phyloP scores from a whole-genome alignment of 2,888 invertebrate genomes.

The Tipula confusa region DNA sequence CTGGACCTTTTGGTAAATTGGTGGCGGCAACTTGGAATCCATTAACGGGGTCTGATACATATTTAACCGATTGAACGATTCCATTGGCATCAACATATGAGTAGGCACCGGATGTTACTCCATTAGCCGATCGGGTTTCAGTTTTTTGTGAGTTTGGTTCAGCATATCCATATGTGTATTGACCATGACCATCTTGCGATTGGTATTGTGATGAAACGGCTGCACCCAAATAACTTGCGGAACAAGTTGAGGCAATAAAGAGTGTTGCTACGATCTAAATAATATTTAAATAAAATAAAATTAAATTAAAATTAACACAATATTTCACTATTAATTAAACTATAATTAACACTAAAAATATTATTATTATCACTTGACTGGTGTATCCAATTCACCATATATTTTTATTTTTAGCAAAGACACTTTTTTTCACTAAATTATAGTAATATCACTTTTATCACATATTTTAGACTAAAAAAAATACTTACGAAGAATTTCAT shows the following conservation, averaged over 20 bases:
- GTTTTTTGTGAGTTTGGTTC: constrained; percentile 62
- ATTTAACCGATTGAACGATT: constrained; percentile 59
- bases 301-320: neutral
- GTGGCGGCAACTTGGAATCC: constrained; percentile 64
- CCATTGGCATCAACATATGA: constrained; percentile 66
- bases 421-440: no score
- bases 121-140: constrained; percentile 58
- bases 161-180: constrained; percentile 61
- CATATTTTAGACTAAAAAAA: constrained; percentile 33
- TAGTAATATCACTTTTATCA: constrained; percentile 30
- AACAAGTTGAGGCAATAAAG: constrained; percentile 45
- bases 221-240: constrained; percentile 39
- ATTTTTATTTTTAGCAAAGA: neutral
- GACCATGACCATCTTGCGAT: constrained; percentile 58
- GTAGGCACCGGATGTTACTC: constrained; percentile 61
- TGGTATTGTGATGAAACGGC: constrained; percentile 55
- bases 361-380: no score
- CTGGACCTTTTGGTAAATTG: constrained; percentile 58
- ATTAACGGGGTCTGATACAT: constrained; percentile 57
- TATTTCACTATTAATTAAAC: neutral
- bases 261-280: constrained; percentile 43
- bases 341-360: no score
- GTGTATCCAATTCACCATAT: neutral
- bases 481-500: constrained; percentile 36
- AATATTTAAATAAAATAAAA: neutral